Conservation (phyloP, 2,113 vertebrate genomes). For the Vidua macroura region DNA sequence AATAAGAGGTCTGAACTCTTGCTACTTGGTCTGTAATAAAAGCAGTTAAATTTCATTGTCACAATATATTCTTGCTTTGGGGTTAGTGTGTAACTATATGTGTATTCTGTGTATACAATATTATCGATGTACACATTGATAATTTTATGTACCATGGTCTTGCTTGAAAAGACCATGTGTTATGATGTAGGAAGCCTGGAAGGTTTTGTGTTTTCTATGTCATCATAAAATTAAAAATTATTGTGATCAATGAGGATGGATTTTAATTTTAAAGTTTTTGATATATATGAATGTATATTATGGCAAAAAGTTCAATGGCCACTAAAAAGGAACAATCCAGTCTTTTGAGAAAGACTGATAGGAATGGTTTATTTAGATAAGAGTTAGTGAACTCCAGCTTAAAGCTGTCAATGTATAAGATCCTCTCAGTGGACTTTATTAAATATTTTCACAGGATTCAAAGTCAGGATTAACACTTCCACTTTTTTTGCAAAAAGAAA, state of each 20-base stretch:
- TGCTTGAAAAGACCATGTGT: neutral
- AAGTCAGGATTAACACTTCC: neutral
- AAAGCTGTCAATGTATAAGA: neutral
- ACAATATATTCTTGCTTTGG: neutral
- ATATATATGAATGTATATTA: neutral
- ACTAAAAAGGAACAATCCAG: neutral
- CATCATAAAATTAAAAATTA: neutral
- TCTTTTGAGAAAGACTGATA: neutral
- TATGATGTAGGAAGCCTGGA: neutral
- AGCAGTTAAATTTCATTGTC: neutral
- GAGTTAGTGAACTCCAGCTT: neutral
- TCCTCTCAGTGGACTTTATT: neutral
- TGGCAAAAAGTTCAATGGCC: neutral
- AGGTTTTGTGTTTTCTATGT: neutral
- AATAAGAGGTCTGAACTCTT: neutral
- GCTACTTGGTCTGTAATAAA: neutral
- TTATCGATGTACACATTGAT: fast-evolving
- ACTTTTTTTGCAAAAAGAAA: neutral
- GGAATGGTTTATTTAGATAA: neutral
- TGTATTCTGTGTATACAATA: neutral
- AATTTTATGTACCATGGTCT: neutral
- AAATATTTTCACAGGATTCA: constrained; percentile 21
- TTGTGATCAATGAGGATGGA: neutral
- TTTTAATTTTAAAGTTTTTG: neutral
- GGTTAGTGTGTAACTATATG: neutral